Evolutionary conservation across 2,888 invertebrate genomes (phyloP), one percentile per base, ranked within the genome.

Genomic region (Chymomyza caudatula): DNA sequence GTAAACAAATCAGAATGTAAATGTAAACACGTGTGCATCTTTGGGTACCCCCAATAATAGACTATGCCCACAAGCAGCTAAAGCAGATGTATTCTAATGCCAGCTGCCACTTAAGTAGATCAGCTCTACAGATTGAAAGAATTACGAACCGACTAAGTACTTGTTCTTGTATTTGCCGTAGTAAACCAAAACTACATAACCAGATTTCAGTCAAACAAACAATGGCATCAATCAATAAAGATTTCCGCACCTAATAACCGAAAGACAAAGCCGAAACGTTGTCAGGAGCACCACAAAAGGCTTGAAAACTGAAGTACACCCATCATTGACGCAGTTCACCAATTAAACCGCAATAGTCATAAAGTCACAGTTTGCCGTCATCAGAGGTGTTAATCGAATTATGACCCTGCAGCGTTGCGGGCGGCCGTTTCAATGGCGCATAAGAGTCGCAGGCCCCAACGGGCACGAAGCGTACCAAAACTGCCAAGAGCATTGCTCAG

Each of bases 211-310:
- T 69, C 79, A 77, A 86, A 71, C 85, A 80, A 87, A 84, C 82
- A 83, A 82, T 69, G n/a, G 79, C 78, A 85, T 80, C 82, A 82
- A 87, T 86, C 87, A 84, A 86, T 86, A 86, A 86, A 86, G 87
- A 85, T 87, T 87, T 86, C 87, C 84, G 78, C 87, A 87, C 85
- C 86, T 85, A 80, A 85, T 82, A 82, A 80, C 67, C 15, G 44
- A 43, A 19, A 22, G 64, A 22, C 23, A 57, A 54, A 44, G 29
- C 56, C 62, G 15, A 63, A 64, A 49, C 49, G 25, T 42, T 44
- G 6, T n/a, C 23, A 8, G 8, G 17, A 53, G 23, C 47, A 51
- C 11, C 47, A 51, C 11, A 37, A 37, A 37, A 37, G 29, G 29
- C 29, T 37, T 37, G 11, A 37, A 11, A 37, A 37, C 29, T 11